Evolutionary conservation across 2,888 invertebrate genomes (phyloP).

Genomic region (Callyntrura guangdongensis): DNA sequence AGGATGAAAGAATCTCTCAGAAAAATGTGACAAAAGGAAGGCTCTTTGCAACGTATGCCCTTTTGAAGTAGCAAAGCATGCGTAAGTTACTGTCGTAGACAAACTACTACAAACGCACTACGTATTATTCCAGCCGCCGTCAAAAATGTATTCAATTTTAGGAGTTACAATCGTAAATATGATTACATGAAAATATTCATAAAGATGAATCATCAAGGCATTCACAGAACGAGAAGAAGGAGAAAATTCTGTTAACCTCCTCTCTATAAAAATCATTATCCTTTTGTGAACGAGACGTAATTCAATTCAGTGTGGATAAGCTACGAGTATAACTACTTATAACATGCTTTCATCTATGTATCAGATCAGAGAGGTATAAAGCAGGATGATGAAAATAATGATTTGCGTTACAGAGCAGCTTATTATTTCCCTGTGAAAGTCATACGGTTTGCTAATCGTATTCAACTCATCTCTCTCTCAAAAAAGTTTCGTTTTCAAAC

Average conservation of each 20-base stretch:
- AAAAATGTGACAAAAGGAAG: constrained; percentile 45
- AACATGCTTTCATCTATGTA: too few relatives aligned
- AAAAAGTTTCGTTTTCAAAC: constrained; percentile 38
- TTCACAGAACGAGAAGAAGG: constrained; percentile 32
- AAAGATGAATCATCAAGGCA: constrained; percentile 30
- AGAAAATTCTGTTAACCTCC: constrained; percentile 20
- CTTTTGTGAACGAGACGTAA: constrained; percentile 20
- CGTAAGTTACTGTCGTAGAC: background rate
- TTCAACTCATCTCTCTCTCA: constrained; percentile 46
- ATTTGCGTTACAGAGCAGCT: background rate
- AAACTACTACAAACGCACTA: background rate
- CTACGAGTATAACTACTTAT: background rate
- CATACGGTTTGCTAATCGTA: constrained; percentile 64
- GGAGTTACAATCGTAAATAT: background rate
- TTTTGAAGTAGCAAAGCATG: constrained; percentile 44
- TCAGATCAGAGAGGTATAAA: background rate
- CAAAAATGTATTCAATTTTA: background rate
- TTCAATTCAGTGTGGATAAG: constrained; percentile 23
- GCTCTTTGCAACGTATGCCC: constrained; percentile 39
- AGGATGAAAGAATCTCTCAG: constrained; percentile 48
- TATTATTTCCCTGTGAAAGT: constrained; percentile 50
- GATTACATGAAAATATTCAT: constrained; percentile 25
- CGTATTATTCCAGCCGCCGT: background rate
- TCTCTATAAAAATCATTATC: constrained; percentile 56
- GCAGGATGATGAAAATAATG: background rate